These are phyloP conservation scores for Sycobia sp. DNA, from an alignment of 1,140 invertebrate species.

Conservation along the genomic window DNA sequence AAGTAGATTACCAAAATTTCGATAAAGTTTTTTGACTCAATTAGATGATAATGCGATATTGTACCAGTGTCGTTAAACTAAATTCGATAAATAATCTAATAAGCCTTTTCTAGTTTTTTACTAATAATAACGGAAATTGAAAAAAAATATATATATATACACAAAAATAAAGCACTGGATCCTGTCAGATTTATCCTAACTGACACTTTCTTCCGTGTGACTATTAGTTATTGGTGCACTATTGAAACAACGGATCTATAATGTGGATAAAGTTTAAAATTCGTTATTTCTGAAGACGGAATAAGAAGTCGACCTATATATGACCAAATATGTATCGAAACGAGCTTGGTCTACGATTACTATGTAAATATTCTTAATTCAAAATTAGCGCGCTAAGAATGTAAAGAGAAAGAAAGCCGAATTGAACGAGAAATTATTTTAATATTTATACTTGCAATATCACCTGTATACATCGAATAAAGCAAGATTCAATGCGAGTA, in stretches of 20 bases:
- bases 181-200: constrained; percentile 7
- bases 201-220: neutral
- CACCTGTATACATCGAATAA: neutral
- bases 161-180: neutral
- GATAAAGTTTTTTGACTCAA: neutral
- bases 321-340: neutral
- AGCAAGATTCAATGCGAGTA: neutral
- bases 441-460: no score
- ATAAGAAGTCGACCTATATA: neutral
- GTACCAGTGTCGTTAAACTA: constrained; percentile 13
- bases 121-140: constrained; percentile 19
- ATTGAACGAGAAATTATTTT: neutral
- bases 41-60: neutral
- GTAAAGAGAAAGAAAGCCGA: neutral
- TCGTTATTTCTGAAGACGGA: neutral
- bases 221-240: constrained; percentile 12
- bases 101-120: constrained; percentile 42
- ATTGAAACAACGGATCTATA: constrained; percentile 1
- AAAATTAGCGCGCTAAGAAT: constrained; percentile 17
- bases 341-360: constrained; percentile 9
- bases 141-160: no score
- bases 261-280: neutral
- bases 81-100: constrained; percentile 29
- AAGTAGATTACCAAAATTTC: neutral
- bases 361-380: constrained; percentile 31